phyloP scores from a whole-genome alignment of 2,113 vertebrate species.

The Phocoena phocoena region DNA sequence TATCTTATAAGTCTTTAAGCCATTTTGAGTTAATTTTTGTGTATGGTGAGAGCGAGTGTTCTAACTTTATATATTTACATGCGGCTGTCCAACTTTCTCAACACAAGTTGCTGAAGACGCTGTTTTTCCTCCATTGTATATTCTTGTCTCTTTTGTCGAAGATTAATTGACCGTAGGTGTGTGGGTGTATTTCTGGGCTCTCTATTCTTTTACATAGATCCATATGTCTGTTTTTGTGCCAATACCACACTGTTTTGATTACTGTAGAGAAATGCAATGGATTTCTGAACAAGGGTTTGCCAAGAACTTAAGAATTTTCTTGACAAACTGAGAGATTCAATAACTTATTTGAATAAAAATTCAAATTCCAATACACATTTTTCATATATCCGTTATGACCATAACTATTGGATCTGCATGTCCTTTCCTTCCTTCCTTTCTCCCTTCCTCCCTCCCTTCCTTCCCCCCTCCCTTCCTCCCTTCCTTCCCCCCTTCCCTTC shows the following conservation, averaged over 20 bases:
- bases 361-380: neutral
- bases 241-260: neutral
- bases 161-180: neutral
- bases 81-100: neutral
- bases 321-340: neutral
- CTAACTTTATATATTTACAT: neutral
- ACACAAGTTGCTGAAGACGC: neutral
- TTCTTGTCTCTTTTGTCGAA: neutral
- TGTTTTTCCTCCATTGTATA: neutral
- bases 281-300: neutral
- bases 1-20: neutral
- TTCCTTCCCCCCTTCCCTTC: too few species aligned
- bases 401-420: neutral
- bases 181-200: neutral
- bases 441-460: accelerated
- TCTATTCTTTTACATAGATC: neutral
- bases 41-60: neutral
- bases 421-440: accelerated
- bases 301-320: neutral
- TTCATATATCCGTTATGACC: neutral
- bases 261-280: neutral
- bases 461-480: too few species aligned
- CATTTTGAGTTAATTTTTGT: neutral
- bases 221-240: neutral
- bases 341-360: slow-evolving; percentile 20